Base-by-base conservation (phyloP, 2,888 invertebrate genomes). In the Nebria brevicollis region DNA sequence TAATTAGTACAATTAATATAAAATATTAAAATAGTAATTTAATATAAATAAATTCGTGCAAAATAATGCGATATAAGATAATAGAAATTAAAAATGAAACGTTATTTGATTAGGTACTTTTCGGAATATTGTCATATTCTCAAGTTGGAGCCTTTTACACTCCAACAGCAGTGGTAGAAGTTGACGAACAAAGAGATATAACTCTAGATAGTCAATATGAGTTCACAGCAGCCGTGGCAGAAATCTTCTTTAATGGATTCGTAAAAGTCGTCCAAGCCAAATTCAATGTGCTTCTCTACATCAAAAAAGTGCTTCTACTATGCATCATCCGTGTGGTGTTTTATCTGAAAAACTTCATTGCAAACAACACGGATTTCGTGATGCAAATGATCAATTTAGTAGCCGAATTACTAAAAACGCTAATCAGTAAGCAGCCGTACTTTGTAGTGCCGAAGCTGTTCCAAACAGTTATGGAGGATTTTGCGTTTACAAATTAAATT, bases 381-480 rank as follows among this genome's bases (percentile, higher is more conserved):
- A 26, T 11, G n/a, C 26, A 65, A 11, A 26, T 43, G 8, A 64
- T 77, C 15, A 34, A 34, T 15, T 54, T 73, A 7, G 41, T n/a
- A 5, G 72, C 78, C 11, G 78, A 78, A 15, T 42, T 78, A 20
- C 4, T 78, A 65, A 72, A 73, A n/a, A 15, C 73, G 1, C 0
- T 78, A 5, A 25, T 78, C 66, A 73, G 66, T 13, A 74, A 41
- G 3, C 5, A 66, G 25, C 73, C 78, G 1, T 65, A 73, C 25
- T 78, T 74, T 11, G 73, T 54, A 15, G 73, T 78, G 2, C 73
- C 73, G 26, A 72, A 73, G 20, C 42, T 78, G 2, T 7, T 65
- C 0, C 64, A 68, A 34, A 66, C 72, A 34, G 11, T 70, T 6
- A 70, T 34, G 25, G 8, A 70, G 20, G 26, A 26, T 20, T 70